Base-by-base conservation (phyloP, 2,888 invertebrate genomes). In the Acleris emargana region DNA sequence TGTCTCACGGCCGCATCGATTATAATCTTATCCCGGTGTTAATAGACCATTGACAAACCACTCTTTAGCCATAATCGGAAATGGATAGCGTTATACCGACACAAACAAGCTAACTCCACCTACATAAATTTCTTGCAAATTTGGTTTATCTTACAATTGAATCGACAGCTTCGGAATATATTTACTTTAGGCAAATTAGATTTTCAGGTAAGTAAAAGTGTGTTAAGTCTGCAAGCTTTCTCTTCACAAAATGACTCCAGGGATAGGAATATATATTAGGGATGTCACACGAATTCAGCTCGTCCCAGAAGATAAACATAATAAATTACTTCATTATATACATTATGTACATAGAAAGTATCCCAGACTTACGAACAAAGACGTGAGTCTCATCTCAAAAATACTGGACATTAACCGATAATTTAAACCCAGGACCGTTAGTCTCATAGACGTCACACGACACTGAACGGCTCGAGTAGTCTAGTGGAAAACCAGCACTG, bases 21-120 rank as follows among this genome's bases (percentile, higher is more conserved):
- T 83, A 84, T 84, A 60, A 83, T 84, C 87, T 84, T 80, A 79
- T 84, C 82, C 80, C 75, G 72, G 80, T 77, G 81, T 82, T 89
- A 88, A 87, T 86, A 83, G 84, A 79, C 80, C 76, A 84, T 84
- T 84, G 83, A 84, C 81, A 79, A 76, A 70, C 52, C 61, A 68
- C 73, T 74, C 75, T 77, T 80, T 76, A 72, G 70, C 70, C 74
- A 76, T 82, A 84, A 83, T 83, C 79, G 76, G 58, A 61, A 62
- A 62, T 45, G 3, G 68, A 66, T 64, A 50, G 42, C 32, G 43
- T 53, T n/a, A n/a, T 53, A 52, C 20, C 16, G 18, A 16, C 11
- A 58, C 13, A 54, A 64, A 64, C 59, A 64, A 64, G 22, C 55
- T 47, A 55, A 64, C 58, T 49, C 53, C 59, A 43, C 32, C 50